Base-by-base conservation (phyloP, 2,113 vertebrate species). In the Megaceryle maxima region DNA sequence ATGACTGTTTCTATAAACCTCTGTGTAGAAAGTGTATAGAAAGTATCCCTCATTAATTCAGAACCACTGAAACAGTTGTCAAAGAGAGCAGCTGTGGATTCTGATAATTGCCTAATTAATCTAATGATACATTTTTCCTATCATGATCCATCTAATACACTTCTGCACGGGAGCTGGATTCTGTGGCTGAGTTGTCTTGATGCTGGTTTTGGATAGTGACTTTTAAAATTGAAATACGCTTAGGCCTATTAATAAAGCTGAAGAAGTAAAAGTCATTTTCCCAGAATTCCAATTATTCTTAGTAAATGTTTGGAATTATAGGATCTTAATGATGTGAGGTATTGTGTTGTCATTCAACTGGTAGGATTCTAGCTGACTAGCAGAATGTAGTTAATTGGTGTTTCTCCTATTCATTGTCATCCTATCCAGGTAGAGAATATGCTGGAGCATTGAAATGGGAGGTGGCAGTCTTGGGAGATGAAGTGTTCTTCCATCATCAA, bases 51-150 rank as follows among this genome's bases (percentile, higher is more conserved):
- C 95, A 95, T 97, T 97, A 97, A 95, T 88, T 93, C 90, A 92
- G 76, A 97, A 67, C 60, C 60, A 73, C 48, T 85, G 83, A 96
- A 84, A 89, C 90, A 88, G 87, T 97, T 97, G 96, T 98, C 91
- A 97, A 93, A 96, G 96, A 97, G 56, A 97, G 83, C 97, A 98
- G 97, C 97, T 98, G 96, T 97, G 97, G 97, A 94, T 95, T 97
- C 95, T 98, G 91, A 94, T 98, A 97, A 98, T 97, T 97, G 97
- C 96, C 94, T 97, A 97, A 98, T 98, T 98, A 98, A 98, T 98
- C 86, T 98, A 97, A 98, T 97, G 94, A 96, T 97, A 97, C 51
- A 92, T 92, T 97, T 97, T 97, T 92, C 37, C 87, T 95, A 90
- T 97, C 96, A 85, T 95, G 97, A 97, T 97, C 95, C 94, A 94